Base-by-base conservation (phyloP, 2,113 vertebrate species). In the Ophiodon elongatus region DNA sequence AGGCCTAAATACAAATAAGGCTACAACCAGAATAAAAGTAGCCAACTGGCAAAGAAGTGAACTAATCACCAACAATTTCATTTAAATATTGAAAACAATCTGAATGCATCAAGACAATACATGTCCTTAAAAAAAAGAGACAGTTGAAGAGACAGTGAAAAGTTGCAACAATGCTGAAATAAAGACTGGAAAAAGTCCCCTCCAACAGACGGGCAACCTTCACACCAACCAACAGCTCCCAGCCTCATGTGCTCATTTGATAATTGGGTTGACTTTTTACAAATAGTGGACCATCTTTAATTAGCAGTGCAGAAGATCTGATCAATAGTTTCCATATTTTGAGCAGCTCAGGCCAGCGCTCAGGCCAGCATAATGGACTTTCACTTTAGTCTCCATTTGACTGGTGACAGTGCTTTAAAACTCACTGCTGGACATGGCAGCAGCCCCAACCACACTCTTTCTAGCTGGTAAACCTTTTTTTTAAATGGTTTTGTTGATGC, bases 281-380 rank as follows among this genome's bases (percentile, higher is more conserved):
- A 93, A 94, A 94, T 82, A 94, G 91, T 90, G 74, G 69, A 52
- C 60, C 67, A 83, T 94, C 92, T 82, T 94, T 95, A 93, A 92
- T 92, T 95, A 82, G 80, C 81, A 90, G 91, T 72, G 85, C 84
- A 85, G 80, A 88, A 84, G 78, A 76, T 52, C 76, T 2, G 43
- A 92, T 94, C 92, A 93, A 94, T 83, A 92, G 65, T 94, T 95
- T 85, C 87, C 81, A 80, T n/a, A 10, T 94, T 95, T 93, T 87
- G 76, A 87, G 89, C 84, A 45, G 78, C 68, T 52, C 14, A 33
- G 82, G 78, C 82, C 75, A 74, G 84, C 84, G 77, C 68, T 50
- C 11, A n/a, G 82, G 78, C 81, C 73, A 74, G 84, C 84, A 90
- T 90, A 89, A 90, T 87, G 89, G 88, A 91, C 90, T 85, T 88